Conservation (phyloP, 1,140 invertebrate species). For the Mylabris phalerata region DNA sequence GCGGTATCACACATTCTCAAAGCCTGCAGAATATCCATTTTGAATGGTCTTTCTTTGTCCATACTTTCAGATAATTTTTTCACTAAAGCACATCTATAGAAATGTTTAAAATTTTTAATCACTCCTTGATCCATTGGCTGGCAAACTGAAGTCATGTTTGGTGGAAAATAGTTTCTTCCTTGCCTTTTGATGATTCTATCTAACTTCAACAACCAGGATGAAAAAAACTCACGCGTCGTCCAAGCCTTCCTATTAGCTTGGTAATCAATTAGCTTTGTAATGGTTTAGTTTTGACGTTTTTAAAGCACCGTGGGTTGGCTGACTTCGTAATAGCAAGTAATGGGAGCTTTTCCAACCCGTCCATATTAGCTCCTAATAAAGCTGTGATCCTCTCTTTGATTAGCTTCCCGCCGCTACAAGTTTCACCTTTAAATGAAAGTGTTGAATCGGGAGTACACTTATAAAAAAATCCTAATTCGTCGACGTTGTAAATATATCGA, state of each 20-base stretch:
- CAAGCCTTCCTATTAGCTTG: conserved; percentile 45
- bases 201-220: no score
- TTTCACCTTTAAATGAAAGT: neutral
- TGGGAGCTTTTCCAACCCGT: neutral
- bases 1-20: no score
- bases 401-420: neutral
- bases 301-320: conserved; percentile 45
- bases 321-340: conserved; percentile 40
- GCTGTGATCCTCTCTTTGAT: conserved; percentile 2
- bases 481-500: neutral
- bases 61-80: no score
- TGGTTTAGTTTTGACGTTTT: conserved; percentile 41
- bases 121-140: neutral
- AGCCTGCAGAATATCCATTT: no score
- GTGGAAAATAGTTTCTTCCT: no score
- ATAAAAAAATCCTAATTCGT: neutral
- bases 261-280: no score
- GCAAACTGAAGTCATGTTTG: neutral
- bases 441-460: neutral
- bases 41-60: no score
- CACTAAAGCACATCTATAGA: no score
- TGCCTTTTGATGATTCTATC: no score
- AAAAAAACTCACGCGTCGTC: conserved; percentile 45
- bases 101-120: no score
- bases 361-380: neutral